Evolutionary conservation across 2,113 vertebrate species (phyloP), one percentile per base, ranked within the genome.

Genomic region (Edolisoma coerulescens): DNA sequence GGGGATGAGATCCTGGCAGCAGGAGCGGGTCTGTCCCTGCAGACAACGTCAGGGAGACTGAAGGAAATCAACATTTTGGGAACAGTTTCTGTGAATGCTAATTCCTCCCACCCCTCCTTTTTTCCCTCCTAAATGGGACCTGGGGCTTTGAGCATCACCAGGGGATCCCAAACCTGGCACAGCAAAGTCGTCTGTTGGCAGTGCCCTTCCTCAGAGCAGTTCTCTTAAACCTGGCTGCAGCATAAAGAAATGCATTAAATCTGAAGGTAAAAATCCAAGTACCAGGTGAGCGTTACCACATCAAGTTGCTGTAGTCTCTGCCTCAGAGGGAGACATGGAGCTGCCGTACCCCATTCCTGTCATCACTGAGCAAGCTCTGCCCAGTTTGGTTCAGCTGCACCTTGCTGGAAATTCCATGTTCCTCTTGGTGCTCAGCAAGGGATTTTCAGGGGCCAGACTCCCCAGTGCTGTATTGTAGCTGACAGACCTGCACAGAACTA

Each of bases 211-310:
- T 84, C 64, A 28, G 56, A 75, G 76, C 41, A 7, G 26, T 69
- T 75, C 71, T 57, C 59, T 57, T 39, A 63, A 80, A 68, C 22
- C 63, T 64, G 81, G 37, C 49, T 73, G 50, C 44, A 30, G 22
- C 57, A 32, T 30, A 7, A 59, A 63, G 91, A n/a, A 61, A 17
- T 1, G 27, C 27, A 4, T 67, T 50, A 35, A 30, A 59, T 42
- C 26, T 33, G 56, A 14, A 64, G 50, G 84, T 32, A 64, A 30
- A 77, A 49, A 23, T 13, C 6, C 19, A 23, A 15, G 21, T 41
- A 5, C 64, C 12, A 13, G 89, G 64, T 59, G 91, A 75, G 70
- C 1, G 0, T n/a, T 57, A 2, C 37, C 3, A 0, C 3, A 10
- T 26, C 14, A 2, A 0, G 42, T 61, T 45, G 77, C 71, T 49